phyloP scores from a whole-genome alignment of 2,888 invertebrate species.

The Monopis laevigella region DNA sequence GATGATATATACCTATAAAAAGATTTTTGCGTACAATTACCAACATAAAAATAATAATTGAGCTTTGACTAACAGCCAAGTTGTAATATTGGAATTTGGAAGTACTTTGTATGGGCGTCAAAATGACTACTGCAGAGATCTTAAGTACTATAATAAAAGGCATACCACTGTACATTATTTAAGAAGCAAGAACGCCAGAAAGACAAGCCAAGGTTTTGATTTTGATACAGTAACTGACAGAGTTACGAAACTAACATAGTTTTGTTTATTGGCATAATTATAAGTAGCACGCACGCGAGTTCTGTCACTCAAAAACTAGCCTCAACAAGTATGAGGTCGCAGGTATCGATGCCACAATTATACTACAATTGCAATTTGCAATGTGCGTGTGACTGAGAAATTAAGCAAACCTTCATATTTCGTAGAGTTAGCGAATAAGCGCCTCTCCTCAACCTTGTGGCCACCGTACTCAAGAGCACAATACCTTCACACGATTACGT shows the following conservation, averaged over 20 bases:
- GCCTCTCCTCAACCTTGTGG: constrained; percentile 54
- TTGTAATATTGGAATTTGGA: no score
- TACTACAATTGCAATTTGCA: constrained; percentile 34
- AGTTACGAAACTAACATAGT: not conserved
- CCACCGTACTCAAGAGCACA: constrained; percentile 46
- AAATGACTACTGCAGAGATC: no score
- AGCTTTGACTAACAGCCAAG: no score
- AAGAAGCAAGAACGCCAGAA: no score
- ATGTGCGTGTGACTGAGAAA: constrained; percentile 57
- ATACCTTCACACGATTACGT: constrained; percentile 53
- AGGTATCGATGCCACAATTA: constrained; percentile 37
- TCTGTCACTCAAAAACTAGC: constrained; percentile 9
- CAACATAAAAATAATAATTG: no score
- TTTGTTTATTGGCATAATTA: constrained; percentile 5
- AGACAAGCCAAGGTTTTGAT: constrained; percentile 7
- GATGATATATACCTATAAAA: no score
- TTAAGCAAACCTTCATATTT: constrained; percentile 56
- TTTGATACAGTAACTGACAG: not conserved
- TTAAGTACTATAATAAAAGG: no score
- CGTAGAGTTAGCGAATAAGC: constrained; percentile 49
- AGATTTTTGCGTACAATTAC: no score
- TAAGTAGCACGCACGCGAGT: constrained; percentile 1
- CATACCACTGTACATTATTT: no score
- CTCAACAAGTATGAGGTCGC: constrained; percentile 8
- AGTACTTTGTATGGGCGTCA: no score